phyloP scores from a whole-genome alignment of 1,140 invertebrate species.

The Bombyx mandarina region DNA sequence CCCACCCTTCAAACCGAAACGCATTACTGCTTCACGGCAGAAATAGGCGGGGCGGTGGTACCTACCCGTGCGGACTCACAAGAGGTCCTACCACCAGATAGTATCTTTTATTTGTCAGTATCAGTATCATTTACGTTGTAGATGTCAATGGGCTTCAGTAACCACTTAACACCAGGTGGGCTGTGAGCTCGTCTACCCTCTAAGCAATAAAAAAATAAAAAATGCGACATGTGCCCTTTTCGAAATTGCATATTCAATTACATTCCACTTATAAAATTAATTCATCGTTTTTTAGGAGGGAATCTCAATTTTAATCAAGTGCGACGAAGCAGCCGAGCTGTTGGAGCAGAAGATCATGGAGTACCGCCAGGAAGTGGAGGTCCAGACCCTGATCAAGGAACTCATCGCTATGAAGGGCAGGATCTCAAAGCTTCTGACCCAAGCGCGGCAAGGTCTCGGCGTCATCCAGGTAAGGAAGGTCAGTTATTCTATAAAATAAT shows the following conservation, averaged over 20 bases:
- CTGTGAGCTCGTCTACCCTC: no score
- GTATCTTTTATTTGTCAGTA: no score
- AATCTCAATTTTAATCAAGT: conserved; percentile 71
- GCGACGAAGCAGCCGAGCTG: conserved; percentile 70
- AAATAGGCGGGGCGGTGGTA: no score
- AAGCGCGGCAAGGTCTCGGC: conserved; percentile 74
- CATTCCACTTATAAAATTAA: background rate
- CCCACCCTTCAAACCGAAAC: no score
- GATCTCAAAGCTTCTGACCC: conserved; percentile 72
- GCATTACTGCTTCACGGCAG: no score
- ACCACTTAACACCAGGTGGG: no score
- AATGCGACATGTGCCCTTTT: no score
- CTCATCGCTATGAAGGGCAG: conserved; percentile 61
- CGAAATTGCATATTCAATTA: background rate
- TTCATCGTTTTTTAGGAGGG: conserved; percentile 68
- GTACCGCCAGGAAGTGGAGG: conserved; percentile 71
- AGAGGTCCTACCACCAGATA: no score
- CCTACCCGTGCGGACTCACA: no score
- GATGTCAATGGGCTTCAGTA: no score
- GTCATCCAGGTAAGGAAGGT: conserved; percentile 73
- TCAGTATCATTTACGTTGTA: no score
- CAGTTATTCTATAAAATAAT: conserved; percentile 8
- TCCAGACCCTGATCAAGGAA: conserved; percentile 59
- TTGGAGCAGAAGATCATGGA: conserved; percentile 71
- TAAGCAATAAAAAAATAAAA: no score